These are phyloP conservation scores for Metridium senile DNA, from an alignment of 92 coral and sea anemone species.

Conservation along the genomic window DNA sequence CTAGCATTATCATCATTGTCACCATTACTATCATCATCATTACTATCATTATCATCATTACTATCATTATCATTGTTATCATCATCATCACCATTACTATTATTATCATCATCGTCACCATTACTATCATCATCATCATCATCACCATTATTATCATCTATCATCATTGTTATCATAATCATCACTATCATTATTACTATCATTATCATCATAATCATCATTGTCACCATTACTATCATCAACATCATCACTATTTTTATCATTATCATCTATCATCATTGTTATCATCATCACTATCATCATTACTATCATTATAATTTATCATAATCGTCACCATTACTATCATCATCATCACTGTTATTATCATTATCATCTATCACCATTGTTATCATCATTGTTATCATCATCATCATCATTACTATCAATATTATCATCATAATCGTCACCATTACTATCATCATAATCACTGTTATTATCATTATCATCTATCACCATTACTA, in stretches of 20 bases:
- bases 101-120: neutral
- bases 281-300: neutral
- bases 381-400: too few species aligned
- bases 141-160: too few species aligned
- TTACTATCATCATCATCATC: neutral
- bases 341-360: too few species aligned
- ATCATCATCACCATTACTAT: neutral
- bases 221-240: neutral
- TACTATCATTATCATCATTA: neutral
- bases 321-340: neutral
- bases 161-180: too few species aligned
- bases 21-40: neutral
- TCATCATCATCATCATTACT: too few species aligned
- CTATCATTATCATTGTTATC: neutral
- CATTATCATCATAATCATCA: neutral
- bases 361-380: too few species aligned
- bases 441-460: too few species aligned
- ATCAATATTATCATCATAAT: too few species aligned
- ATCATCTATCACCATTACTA: too few species aligned
- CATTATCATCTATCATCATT: neutral
- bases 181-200: neutral
- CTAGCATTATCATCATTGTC: too few species aligned
- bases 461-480: too few species aligned
- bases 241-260: neutral
- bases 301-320: neutral